phyloP scores from a whole-genome alignment of 2,888 invertebrate genomes.

The Orchesella flavescens region DNA sequence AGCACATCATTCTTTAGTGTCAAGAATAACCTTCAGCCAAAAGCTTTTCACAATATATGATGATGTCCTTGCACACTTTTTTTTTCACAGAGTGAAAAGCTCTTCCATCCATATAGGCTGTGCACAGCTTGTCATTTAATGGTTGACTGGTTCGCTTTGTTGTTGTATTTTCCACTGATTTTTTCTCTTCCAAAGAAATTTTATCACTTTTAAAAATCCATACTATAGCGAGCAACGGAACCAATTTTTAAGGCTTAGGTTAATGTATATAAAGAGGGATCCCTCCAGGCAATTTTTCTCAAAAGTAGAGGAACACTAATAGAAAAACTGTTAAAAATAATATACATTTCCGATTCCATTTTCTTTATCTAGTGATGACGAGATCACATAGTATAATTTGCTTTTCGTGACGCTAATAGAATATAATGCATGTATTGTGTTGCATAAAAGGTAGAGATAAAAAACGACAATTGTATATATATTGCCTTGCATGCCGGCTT shows the following conservation, averaged over 20 bases:
- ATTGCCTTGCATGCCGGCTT: too few species aligned
- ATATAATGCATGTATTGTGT: not conserved
- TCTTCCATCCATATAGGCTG: not conserved
- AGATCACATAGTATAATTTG: constrained; percentile 30
- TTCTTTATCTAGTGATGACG: constrained; percentile 16
- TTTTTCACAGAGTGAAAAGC: not conserved
- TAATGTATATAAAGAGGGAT: not conserved
- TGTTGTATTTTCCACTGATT: constrained; percentile 39
- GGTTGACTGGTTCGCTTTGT: constrained; percentile 40
- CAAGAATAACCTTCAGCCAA: constrained; percentile 24
- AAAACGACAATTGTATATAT: too few species aligned
- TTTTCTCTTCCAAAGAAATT: not conserved
- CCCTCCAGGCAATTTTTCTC: not conserved
- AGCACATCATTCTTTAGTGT: constrained; percentile 31
- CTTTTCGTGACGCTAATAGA: constrained; percentile 21
- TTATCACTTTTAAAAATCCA: not conserved
- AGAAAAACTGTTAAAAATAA: constrained; percentile 38
- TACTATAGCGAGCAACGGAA: too few species aligned
- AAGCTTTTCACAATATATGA: not conserved
- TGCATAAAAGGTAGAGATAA: too few species aligned
- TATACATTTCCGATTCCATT: constrained; percentile 36
- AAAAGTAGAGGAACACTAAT: not conserved
- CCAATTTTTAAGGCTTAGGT: not conserved
- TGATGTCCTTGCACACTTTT: not conserved
- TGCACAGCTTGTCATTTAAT: constrained; percentile 37